These are phyloP conservation scores for Pogonocichla stellata DNA, from an alignment of 2,113 vertebrate species.

Conservation along the genomic window DNA sequence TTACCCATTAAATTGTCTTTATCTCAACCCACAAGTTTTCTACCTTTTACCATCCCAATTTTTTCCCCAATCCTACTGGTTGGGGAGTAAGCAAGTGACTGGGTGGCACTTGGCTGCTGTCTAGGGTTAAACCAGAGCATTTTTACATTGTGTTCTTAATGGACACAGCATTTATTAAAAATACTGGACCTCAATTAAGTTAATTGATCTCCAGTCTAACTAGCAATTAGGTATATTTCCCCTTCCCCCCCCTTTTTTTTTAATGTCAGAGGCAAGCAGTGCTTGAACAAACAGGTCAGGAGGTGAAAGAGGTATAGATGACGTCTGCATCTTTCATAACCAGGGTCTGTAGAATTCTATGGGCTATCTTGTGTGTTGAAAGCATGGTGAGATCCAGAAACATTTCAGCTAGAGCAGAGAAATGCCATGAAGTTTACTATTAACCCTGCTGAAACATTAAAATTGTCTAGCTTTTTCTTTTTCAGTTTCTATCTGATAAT, in stretches of 20 bases:
- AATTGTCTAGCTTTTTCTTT: background rate
- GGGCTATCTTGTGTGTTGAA: background rate
- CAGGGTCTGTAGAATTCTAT: background rate
- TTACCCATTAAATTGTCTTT: background rate
- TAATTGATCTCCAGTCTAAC: background rate
- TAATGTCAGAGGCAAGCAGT: background rate
- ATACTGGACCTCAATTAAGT: background rate
- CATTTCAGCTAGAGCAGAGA: background rate
- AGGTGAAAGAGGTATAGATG: background rate
- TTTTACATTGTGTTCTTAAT: background rate
- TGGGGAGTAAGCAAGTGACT: background rate
- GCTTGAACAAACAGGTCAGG: background rate
- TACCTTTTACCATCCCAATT: background rate
- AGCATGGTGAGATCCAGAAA: background rate
- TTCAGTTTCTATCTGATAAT: background rate
- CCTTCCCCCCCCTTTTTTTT: background rate
- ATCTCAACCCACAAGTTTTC: background rate
- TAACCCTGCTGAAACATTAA: background rate
- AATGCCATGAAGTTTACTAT: background rate
- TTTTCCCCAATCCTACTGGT: background rate
- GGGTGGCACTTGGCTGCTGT: rapidly evolving
- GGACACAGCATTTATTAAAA: background rate
- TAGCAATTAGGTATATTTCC: background rate
- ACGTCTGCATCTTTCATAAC: background rate
- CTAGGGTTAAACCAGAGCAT: background rate